Evolutionary conservation across 2,797 vertebrate genomes (phyloP).

Genomic region (Sparidentex hasta): DNA sequence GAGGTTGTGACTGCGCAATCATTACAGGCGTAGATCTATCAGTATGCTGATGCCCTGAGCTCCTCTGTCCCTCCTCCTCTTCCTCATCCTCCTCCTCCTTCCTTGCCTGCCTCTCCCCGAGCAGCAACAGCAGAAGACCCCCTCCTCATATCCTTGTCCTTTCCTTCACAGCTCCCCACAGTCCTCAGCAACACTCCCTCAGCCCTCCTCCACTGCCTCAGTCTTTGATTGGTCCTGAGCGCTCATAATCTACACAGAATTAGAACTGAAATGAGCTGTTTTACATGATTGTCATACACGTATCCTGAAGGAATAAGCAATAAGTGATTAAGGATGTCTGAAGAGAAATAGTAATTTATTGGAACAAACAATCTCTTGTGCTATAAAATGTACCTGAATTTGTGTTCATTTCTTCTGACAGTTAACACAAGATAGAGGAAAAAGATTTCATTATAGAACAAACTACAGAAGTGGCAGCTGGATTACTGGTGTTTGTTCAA

Average conservation of each 20-base stretch:
- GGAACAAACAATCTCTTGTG: slow-evolving; percentile 20
- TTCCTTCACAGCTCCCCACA: slow-evolving; percentile 44
- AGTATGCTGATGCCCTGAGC: slow-evolving; percentile 77
- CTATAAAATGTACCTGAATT: slow-evolving; percentile 19
- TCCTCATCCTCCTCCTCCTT: slow-evolving; percentile 15
- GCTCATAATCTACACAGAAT: slow-evolving; percentile 16
- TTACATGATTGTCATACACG: slow-evolving; percentile 17
- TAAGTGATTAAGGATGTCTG: slow-evolving; percentile 21
- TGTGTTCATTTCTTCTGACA: slow-evolving; percentile 27
- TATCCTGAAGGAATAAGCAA: slow-evolving; percentile 1
- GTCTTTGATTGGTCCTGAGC: slow-evolving; percentile 30
- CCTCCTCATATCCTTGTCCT: slow-evolving; percentile 50
- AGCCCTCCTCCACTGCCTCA: slow-evolving; percentile 36
- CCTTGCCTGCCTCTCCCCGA: neutral
- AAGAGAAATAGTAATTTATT: slow-evolving; percentile 14
- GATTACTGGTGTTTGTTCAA: slow-evolving; percentile 68
- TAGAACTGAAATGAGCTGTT: slow-evolving; percentile 5
- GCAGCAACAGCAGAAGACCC: slow-evolving; percentile 30
- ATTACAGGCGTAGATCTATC: slow-evolving; percentile 86
- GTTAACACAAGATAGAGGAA: slow-evolving; percentile 38
- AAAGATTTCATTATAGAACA: slow-evolving; percentile 60
- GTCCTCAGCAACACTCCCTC: slow-evolving; percentile 34
- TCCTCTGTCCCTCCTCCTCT: slow-evolving; percentile 53
- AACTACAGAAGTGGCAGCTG: slow-evolving; percentile 44
- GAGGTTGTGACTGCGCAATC: slow-evolving; percentile 87